phyloP scores from a whole-genome alignment of 2,888 invertebrate genomes.

The Oscheius sp. region DNA sequence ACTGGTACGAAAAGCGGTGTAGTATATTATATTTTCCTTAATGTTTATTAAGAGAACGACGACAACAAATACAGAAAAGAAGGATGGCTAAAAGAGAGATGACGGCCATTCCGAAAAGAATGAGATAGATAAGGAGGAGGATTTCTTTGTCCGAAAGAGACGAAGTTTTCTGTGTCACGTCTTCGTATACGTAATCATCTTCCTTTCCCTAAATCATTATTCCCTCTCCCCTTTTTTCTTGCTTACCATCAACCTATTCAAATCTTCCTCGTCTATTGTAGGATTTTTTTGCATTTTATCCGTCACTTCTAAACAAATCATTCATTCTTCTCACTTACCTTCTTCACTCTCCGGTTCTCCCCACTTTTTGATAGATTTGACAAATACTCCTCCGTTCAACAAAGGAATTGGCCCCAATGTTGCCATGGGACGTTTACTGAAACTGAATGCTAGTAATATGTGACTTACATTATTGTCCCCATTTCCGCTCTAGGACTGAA shows the following conservation, averaged over 20 bases:
- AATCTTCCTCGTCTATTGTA: conserved; percentile 3
- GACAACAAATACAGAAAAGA: conserved; percentile 14
- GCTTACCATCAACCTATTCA: conserved; percentile 5
- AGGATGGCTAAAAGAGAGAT: conserved; percentile 8
- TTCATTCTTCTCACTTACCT: conserved; percentile 3
- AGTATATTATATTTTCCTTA: too few species aligned
- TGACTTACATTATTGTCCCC: background rate
- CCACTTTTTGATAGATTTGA: conserved; percentile 43
- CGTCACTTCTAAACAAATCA: too few species aligned
- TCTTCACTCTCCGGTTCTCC: conserved; percentile 36
- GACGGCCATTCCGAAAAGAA: conserved; percentile 12
- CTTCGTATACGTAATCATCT: background rate
- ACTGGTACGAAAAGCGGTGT: too few species aligned
- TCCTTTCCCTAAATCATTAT: background rate
- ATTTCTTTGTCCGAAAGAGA: conserved; percentile 20
- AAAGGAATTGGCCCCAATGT: conserved; percentile 24
- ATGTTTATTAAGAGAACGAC: too few species aligned
- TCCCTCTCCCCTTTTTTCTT: background rate
- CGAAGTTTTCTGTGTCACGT: background rate
- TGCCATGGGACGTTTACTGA: background rate
- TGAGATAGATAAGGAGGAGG: conserved; percentile 24
- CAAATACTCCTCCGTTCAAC: conserved; percentile 39
- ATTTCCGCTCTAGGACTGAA: background rate
- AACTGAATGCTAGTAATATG: background rate
- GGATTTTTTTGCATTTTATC: conserved; percentile 19